A percentile compares a stretch with the other conserved stretches of the same genome.
phyloP scores from a whole-genome alignment of 23 tunicate species.

The Halocynthia roretzi region DNA sequence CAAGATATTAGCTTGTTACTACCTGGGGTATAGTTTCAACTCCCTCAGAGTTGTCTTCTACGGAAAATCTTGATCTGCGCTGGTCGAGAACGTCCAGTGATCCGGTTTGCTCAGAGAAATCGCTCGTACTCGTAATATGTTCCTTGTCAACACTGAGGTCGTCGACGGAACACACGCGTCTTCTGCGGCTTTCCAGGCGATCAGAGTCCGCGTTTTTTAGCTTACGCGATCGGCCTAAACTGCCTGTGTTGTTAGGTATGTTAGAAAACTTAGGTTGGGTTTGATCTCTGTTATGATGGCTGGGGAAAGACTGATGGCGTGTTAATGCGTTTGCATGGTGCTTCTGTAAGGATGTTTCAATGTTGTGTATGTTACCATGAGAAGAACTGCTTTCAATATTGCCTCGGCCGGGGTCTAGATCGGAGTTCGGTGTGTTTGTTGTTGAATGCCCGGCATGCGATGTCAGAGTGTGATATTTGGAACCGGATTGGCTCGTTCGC shows the following conservation, averaged over 20 bases:
- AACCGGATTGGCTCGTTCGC: neutral
- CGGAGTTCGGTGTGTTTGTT: neutral
- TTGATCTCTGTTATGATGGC: too few relatives aligned
- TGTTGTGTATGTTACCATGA: neutral
- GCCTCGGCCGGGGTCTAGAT: neutral
- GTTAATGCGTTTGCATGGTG: slow-evolving; percentile 4
- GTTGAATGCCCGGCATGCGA: slow-evolving; percentile 5
- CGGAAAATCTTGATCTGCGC: neutral
- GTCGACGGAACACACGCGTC: slow-evolving; percentile 19
- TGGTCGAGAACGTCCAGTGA: neutral
- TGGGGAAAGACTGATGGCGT: neutral
- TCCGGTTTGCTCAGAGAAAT: neutral
- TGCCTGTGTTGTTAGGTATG: slow-evolving; percentile 2
- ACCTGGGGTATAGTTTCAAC: too few relatives aligned
- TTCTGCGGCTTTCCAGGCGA: neutral
- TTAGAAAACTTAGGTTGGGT: too few relatives aligned
- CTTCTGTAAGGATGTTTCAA: slow-evolving; percentile 7
- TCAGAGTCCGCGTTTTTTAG: neutral
- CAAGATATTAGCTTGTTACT: too few relatives aligned
- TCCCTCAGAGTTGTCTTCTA: too few relatives aligned
- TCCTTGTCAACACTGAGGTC: neutral
- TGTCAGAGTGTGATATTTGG: slow-evolving; percentile 4
- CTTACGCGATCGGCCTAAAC: slow-evolving; percentile 9
- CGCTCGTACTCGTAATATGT: neutral
- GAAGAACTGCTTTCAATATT: too few relatives aligned